These are phyloP conservation scores for Gastracanthus pulcherrimus DNA, from an alignment of 2,888 invertebrate species.

Conservation along the genomic window DNA sequence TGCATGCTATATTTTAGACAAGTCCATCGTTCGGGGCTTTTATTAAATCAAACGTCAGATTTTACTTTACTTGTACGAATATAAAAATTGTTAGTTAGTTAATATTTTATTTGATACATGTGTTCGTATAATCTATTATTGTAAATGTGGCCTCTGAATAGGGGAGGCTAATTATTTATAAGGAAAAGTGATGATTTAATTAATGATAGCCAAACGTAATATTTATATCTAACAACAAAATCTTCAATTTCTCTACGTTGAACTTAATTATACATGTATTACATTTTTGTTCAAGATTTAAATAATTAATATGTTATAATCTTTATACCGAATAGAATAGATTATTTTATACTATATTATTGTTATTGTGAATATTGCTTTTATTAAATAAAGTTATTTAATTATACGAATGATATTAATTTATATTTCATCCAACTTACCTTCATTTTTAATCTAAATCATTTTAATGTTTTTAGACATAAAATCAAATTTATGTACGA, in stretches of 20 bases:
- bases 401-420: too few relatives aligned
- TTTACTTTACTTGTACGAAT: neutral
- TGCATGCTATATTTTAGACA: neutral
- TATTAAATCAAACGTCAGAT: constrained; percentile 13
- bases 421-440: too few relatives aligned
- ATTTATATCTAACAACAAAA: neutral
- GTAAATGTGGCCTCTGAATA: neutral
- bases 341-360: neutral
- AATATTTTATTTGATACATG: neutral
- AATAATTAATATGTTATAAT: too few relatives aligned
- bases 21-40: constrained; percentile 9
- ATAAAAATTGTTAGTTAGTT: neutral
- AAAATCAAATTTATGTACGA: neutral
- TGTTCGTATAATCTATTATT: neutral
- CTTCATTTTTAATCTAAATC: too few relatives aligned
- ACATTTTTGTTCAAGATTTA: too few relatives aligned
- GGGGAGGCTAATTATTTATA: neutral
- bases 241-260: too few relatives aligned
- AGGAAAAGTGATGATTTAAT: constrained; percentile 1
- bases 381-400: too few relatives aligned
- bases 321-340: neutral
- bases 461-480: too few relatives aligned
- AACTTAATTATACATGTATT: too few relatives aligned
- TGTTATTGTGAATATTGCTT: constrained; percentile 15
- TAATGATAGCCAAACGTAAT: neutral